These are phyloP conservation scores for Junonia oenone DNA, from an alignment of 2,888 invertebrate genomes.

Conservation along the genomic window DNA sequence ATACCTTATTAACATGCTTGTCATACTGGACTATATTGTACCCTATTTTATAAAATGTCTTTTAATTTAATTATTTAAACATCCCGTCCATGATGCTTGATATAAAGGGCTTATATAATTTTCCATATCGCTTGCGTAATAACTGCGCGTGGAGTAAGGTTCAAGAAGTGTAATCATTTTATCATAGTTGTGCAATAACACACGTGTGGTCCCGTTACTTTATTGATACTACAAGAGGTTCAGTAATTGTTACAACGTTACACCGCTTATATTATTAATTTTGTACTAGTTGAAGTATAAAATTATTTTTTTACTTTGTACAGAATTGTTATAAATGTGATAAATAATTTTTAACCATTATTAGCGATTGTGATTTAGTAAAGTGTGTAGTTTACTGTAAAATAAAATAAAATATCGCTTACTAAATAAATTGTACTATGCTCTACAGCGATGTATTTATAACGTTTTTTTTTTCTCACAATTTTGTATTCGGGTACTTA, in stretches of 20 bases:
- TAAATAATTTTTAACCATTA: slow-evolving; percentile 75
- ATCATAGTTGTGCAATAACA: not conserved
- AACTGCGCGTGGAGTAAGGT: not conserved
- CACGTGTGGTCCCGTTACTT: slow-evolving; percentile 1
- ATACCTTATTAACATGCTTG: no score
- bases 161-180: not conserved
- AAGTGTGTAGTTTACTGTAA: slow-evolving; percentile 68
- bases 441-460: slow-evolving; percentile 55
- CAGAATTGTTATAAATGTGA: slow-evolving; percentile 75
- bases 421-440: slow-evolving; percentile 57
- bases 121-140: not conserved
- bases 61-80: not conserved
- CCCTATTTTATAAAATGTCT: no score
- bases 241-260: slow-evolving; percentile 25
- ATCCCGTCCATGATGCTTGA: not conserved
- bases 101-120: not conserved
- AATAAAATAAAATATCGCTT: slow-evolving; percentile 53
- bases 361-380: slow-evolving; percentile 77
- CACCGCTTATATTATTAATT: slow-evolving; percentile 53
- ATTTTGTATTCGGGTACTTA: slow-evolving; percentile 75
- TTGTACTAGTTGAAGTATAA: slow-evolving; percentile 66
- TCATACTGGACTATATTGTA: no score
- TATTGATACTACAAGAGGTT: slow-evolving; percentile 8
- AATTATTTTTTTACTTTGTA: slow-evolving; percentile 78
- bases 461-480: slow-evolving; percentile 68